These are phyloP conservation scores for Epicauta chinensis DNA, from an alignment of 1,140 invertebrate genomes.

Conservation along the genomic window DNA sequence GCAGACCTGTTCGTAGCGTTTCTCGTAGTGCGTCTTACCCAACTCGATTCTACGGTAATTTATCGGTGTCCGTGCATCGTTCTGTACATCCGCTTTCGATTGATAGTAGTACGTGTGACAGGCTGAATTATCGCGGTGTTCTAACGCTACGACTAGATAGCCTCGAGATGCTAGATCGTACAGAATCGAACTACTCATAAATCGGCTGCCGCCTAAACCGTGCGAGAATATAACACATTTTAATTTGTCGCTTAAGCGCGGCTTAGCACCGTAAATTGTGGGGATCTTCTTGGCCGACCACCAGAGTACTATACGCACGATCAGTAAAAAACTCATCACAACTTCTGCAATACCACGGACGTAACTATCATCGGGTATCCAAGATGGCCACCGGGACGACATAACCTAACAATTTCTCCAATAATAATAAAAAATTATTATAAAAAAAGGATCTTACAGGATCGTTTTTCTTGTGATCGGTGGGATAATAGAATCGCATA, in stretches of 20 bases:
- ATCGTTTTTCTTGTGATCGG: conserved; percentile 29
- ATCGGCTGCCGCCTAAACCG: conserved; percentile 57
- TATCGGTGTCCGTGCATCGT: conserved; percentile 35
- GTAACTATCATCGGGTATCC: conserved; percentile 53
- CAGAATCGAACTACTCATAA: conserved; percentile 54
- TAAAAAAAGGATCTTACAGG: conserved; percentile 28
- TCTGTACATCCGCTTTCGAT: conserved; percentile 34
- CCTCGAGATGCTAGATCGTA: conserved; percentile 59
- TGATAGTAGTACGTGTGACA: conserved; percentile 50
- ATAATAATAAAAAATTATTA: background rate
- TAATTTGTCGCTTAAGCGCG: conserved; percentile 38
- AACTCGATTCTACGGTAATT: conserved; percentile 35
- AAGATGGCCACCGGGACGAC: conserved; percentile 45
- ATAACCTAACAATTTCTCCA: background rate
- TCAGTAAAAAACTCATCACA: conserved; percentile 43
- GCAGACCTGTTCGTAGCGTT: conserved; percentile 44
- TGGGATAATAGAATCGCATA: conserved; percentile 45
- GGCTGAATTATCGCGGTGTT: conserved; percentile 56
- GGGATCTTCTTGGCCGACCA: conserved; percentile 45
- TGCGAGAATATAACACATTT: conserved; percentile 63
- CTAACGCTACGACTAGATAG: conserved; percentile 57
- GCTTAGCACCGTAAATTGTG: conserved; percentile 48
- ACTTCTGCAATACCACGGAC: conserved; percentile 50
- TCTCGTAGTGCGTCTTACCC: conserved; percentile 37
- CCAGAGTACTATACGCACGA: conserved; percentile 47